Base-by-base conservation (phyloP, 2,888 invertebrate species). In the Agriopis leucophaearia region DNA sequence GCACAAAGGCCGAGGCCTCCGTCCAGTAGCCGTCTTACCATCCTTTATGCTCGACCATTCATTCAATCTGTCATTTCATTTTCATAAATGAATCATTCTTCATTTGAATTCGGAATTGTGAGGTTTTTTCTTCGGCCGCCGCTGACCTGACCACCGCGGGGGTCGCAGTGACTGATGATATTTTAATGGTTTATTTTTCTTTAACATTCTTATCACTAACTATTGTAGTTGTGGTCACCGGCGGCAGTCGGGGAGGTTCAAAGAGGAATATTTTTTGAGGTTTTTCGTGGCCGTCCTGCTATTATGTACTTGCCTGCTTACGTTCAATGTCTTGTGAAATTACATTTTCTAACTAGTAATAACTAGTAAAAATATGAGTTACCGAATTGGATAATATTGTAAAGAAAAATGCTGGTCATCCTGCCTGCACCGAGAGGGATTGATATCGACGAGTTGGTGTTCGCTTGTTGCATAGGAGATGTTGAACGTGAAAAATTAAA, bases 121-220 rank as follows among this genome's bases (percentile, higher is more conserved):
- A 86, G 82, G 84, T 84, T 90, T 91, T 90, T 92, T 89, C 88
- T 86, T 88, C 86, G 83, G 83, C 68, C 64, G 82, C 83, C 82
- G 88, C 87, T 92, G 91, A 91, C 91, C 92, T 92, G 90, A 88
- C 89, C 89, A 89, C 92, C 88, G 87, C 88, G 92, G 90, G 88
- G 91, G 89, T 89, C 89, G 87, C 81, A 84, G 56, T 92, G 92
- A 92, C 90, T 92, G 90, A 92, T 93, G 92, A 85, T 88, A 84
- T 91, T 92, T 90, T 92, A 92, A 94, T 93, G 91, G 89, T 92
- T 92, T 90, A 92, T 93, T 93, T 92, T 92, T 91, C 88, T 91
- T 91, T 88, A 88, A 88, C 88, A 89, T 92, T 92, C 87, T 90
- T 91, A 92, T 91, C 90, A 88, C 82, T 75, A 84, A 87, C 89